These are phyloP conservation scores for Leptopilina drosophilae DNA, from an alignment of 2,888 invertebrate genomes.

Conservation along the genomic window DNA sequence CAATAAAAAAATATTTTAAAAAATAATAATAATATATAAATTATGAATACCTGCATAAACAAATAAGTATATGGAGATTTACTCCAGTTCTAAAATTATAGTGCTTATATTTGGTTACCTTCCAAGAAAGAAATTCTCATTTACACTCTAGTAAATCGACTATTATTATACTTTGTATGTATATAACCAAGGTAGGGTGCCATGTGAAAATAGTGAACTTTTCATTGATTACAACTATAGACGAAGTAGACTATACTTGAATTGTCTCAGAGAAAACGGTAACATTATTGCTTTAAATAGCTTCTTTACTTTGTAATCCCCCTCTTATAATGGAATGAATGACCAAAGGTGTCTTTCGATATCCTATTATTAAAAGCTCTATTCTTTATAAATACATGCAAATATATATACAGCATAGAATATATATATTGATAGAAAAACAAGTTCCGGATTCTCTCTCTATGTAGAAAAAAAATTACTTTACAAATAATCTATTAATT, in stretches of 20 bases:
- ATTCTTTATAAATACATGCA: not conserved
- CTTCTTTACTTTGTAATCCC: not conserved
- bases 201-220: conserved; percentile 21
- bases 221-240: conserved; percentile 19
- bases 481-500: not conserved
- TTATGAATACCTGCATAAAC: not conserved
- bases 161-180: conserved; percentile 22
- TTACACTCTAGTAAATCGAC: not conserved
- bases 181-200: conserved; percentile 26
- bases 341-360: not conserved
- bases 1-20: too few relatives aligned
- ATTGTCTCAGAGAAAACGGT: not conserved
- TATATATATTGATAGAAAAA: too few relatives aligned
- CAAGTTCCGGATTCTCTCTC: too few relatives aligned
- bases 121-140: conserved; percentile 1
- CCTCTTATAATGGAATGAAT: not conserved
- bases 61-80: not conserved
- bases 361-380: not conserved
- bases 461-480: not conserved
- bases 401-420: too few relatives aligned
- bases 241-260: not conserved
- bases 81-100: conserved; percentile 17
- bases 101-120: not conserved
- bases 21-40: not conserved
- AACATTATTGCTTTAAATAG: conserved; percentile 18